Evolutionary conservation across 2,888 invertebrate genomes (phyloP).

Genomic region (Epinotia brunnichana): DNA sequence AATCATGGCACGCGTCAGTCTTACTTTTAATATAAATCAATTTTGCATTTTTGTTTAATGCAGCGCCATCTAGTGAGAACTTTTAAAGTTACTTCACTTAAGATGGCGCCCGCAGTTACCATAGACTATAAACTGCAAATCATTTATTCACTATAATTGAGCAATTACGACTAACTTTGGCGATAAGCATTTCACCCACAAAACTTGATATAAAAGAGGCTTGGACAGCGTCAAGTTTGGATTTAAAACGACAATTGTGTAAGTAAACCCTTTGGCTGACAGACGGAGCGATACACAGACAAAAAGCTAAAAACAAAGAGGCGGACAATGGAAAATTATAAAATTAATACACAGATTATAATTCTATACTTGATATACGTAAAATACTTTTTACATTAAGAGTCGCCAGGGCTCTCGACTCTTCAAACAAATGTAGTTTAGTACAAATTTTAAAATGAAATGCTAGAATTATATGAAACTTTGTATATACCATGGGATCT

Average conservation of each 20-base stretch:
- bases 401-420: too few species aligned
- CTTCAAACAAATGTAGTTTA: too few species aligned
- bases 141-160: conserved; percentile 7
- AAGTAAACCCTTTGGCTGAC: background rate
- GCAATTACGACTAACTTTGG: conserved; percentile 25
- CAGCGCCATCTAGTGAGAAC: conserved; percentile 7
- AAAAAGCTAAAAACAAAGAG: background rate
- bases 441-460: too few species aligned
- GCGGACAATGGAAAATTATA: background rate
- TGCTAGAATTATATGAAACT: too few species aligned
- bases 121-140: conserved; percentile 9
- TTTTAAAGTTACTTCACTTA: background rate
- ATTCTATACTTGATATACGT: background rate
- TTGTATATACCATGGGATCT: too few species aligned
- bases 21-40: conserved; percentile 43
- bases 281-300: conserved; percentile 1
- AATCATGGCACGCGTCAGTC: conserved; percentile 57
- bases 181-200: conserved; percentile 6
- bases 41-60: background rate
- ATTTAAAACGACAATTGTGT: background rate
- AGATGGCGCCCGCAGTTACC: background rate
- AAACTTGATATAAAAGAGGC: background rate
- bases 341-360: background rate
- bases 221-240: background rate
- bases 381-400: background rate